Conservation (phyloP, 2,113 vertebrate species). For the Mobula hypostoma region DNA sequence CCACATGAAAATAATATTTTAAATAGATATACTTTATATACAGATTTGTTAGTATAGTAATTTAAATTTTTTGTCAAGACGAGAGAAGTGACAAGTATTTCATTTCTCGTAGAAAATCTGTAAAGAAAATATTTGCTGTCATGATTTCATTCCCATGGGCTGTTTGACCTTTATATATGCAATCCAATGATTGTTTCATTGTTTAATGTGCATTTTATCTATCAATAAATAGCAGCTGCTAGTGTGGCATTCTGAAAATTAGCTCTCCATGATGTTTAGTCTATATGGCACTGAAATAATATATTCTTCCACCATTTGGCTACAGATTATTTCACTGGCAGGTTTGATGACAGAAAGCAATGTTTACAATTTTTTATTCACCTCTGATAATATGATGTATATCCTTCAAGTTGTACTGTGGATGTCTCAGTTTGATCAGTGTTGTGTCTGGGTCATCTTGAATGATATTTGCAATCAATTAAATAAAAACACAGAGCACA, state of each 20-base stretch:
- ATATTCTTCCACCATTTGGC: not conserved
- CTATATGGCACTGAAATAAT: not conserved
- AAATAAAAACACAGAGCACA: not conserved
- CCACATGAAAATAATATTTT: not conserved
- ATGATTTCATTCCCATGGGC: not conserved
- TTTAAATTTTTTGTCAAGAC: not conserved
- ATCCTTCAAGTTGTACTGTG: not conserved
- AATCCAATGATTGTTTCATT: not conserved
- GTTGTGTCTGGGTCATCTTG: not conserved
- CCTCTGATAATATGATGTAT: not conserved
- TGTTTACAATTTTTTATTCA: not conserved
- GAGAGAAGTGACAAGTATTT: not conserved
- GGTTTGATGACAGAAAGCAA: not conserved
- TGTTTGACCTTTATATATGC: not conserved
- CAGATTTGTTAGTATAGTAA: not conserved
- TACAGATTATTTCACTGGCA: not conserved
- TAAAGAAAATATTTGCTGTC: not conserved
- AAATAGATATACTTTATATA: not conserved
- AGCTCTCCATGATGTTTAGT: not conserved
- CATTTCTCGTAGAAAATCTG: not conserved
- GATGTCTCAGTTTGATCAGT: too few species aligned
- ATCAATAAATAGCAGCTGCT: not conserved
- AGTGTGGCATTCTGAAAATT: not conserved
- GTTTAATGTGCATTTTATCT: not conserved
- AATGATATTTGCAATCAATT: not conserved